phyloP scores from a whole-genome alignment of 2,888 invertebrate species.

The Ethmia dodecea region DNA sequence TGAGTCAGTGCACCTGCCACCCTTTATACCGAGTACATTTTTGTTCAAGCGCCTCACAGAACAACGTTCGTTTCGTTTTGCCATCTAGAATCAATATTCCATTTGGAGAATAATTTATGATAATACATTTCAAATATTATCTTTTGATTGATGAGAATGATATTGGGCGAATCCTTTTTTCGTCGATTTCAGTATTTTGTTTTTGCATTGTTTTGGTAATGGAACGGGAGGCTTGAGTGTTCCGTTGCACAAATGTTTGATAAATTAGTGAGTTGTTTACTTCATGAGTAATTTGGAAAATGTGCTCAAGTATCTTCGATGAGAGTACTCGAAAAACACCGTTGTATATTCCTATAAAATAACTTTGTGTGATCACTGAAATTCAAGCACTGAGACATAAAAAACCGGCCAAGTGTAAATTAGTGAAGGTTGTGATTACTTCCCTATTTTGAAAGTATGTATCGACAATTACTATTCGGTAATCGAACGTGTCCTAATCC shows the following conservation, averaged over 20 bases:
- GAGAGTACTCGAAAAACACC: not conserved
- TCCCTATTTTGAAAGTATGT: too few species aligned
- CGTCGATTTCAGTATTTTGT: not conserved
- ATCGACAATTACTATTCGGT: too few species aligned
- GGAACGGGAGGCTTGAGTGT: not conserved
- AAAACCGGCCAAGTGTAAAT: too few species aligned
- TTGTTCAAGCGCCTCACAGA: too few species aligned
- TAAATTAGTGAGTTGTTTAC: not conserved
- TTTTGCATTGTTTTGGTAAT: not conserved
- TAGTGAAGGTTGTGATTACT: too few species aligned
- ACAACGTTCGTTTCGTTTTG: not conserved
- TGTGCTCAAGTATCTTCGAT: too few species aligned
- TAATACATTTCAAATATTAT: slow-evolving; percentile 8
- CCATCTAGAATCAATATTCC: slow-evolving; percentile 2
- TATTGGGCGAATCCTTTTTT: slow-evolving; percentile 14
- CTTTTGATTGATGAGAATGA: slow-evolving; percentile 24
- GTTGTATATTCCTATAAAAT: not conserved
- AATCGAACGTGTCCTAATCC: too few species aligned
- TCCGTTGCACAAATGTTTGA: not conserved
- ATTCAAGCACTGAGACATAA: too few species aligned
- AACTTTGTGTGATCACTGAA: too few species aligned
- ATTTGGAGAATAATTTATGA: not conserved
- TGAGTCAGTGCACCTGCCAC: too few species aligned
- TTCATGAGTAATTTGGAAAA: not conserved
- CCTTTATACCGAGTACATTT: too few species aligned